Base-by-base conservation (phyloP, 2,888 invertebrate species). In the Lasioglossum villosulum region DNA sequence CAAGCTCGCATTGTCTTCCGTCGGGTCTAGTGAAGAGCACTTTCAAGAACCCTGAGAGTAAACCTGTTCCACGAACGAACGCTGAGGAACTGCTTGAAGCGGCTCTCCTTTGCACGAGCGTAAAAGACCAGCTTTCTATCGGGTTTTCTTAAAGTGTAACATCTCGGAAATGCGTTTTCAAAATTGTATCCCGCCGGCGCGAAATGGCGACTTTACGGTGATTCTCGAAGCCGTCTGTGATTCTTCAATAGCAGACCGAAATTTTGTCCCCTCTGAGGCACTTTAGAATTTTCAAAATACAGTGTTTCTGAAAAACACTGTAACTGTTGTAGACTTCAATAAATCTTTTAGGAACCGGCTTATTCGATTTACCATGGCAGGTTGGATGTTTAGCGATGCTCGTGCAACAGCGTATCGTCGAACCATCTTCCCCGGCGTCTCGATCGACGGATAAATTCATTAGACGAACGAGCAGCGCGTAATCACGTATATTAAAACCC, bases 1-100 rank as follows among this genome's bases (percentile, higher is more conserved):
- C 19, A 30, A 19, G 14, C 8, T n/a, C 16, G 14, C 75, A 56
- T 73, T 79, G 70, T 85, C 59, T 83, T 78, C 27, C 12, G 27
- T 1, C 23, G 19, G 8, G n/a, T 27, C 14, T 45, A 70, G 48
- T 10, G 34, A 48, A 34, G 19, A 30, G 14, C 30, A n/a, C 30
- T n/a, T 19, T 48, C 52, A 19, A 19, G 34, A 27, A 34, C n/a
- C 45, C 8, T 5, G 63, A 52, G 72, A 82, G 78, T 42, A 72
- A 56, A 19, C 2, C 52, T 34, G 56, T 27, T 27, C 10, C 14
- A 0, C 68, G 10, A 52, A 23, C 52, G 23, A 52, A 52, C 23
- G 52, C 52, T 52, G 52, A 23, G 19, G 4, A 68, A 45, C 45
- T 23, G 16, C 6, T 56, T 42, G 10, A 39, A 10, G 8, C 8